Evolutionary conservation across 2,797 vertebrate species (phyloP).

Genomic region (Pempheris klunzingeri): DNA sequence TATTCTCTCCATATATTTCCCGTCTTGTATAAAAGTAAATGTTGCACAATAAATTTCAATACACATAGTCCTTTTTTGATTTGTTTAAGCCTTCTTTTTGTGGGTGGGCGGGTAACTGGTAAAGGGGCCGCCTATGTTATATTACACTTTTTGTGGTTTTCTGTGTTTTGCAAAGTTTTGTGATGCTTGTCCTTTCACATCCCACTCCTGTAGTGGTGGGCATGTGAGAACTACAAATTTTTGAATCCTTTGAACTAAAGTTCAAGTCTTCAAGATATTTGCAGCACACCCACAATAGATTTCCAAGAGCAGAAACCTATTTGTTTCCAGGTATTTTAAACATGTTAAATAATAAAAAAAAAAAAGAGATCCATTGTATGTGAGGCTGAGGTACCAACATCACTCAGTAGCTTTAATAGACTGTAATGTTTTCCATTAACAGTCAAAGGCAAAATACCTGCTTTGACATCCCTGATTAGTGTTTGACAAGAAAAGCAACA

Average conservation of each 20-base stretch:
- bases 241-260: background rate
- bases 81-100: background rate
- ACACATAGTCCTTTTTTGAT: background rate
- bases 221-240: background rate
- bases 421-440: slow-evolving; percentile 6
- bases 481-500: slow-evolving; percentile 35
- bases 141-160: background rate
- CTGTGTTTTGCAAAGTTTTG: background rate
- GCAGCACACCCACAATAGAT: background rate
- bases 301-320: background rate
- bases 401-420: background rate
- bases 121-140: background rate
- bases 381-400: background rate
- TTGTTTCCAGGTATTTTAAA: background rate
- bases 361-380: background rate
- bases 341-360: background rate
- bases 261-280: background rate
- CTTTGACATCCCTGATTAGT: slow-evolving; percentile 30
- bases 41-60: background rate
- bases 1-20: background rate
- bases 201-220: background rate
- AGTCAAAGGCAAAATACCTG: slow-evolving; percentile 23
- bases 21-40: background rate
- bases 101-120: background rate
- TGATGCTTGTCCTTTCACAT: background rate